Evolutionary conservation across 1,140 invertebrate species (phyloP), one percentile per base, ranked within the genome.

Genomic region (Rhysida immarginata): DNA sequence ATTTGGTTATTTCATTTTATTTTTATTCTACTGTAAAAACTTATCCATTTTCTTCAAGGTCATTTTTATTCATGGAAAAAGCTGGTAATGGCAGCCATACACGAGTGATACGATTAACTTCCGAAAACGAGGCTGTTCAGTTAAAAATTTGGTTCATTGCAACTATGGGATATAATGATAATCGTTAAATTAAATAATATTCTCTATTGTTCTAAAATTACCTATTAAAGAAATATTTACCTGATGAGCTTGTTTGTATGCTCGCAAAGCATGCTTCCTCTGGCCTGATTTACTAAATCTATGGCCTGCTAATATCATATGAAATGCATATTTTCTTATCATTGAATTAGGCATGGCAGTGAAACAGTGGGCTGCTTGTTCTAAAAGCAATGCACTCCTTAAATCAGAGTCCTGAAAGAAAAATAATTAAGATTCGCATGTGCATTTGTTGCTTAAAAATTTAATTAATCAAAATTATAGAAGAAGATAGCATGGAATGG

Each of bases 251-350:
- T 94, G 89, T 58, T 83, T 81, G 66, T 97, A 97, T 63, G 88
- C 90, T 58, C 91, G 74, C 49, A 95, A 77, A 0, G 91, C 87
- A 74, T 96, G 92, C 66, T 81, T 85, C 54, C 83, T 81, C 66
- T 94, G 90, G 0, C 87, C 86, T 14, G 91, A 86, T 70, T 96
- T 95, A 2, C 85, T 74, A 62, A 73, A 96, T 55, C 92, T 75
- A 70, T 96, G 88, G 2, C 94, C 94, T 48, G 94, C 89, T 16
- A 98, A 73, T 20, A 97, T 91, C 75, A 92, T 85, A 65, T 97
- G 91, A 69, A 97, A 96, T n/a, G 93, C 87, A 70, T 94, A 96
- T 70, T 96, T 97, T 46, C 94, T 75, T 57, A 85, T 79, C 81
- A 91, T 86, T 16, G 79, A 78, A 79, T 77, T 43, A 81, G 79